Evolutionary conservation across 1,140 invertebrate species (phyloP).

Genomic region (Cepaea nemoralis): DNA sequence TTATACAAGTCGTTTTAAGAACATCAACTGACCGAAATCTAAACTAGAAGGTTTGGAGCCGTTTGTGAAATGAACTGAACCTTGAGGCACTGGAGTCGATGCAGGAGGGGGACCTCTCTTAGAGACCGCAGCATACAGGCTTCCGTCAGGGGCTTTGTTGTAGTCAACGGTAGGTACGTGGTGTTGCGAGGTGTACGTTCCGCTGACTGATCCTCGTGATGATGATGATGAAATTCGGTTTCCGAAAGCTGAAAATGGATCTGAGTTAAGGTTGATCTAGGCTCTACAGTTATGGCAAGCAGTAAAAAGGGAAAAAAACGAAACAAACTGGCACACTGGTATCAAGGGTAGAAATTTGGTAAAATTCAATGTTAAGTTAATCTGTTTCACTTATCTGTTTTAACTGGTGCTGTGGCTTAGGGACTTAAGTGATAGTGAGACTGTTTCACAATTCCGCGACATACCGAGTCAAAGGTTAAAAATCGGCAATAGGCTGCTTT

Average conservation of each 20-base stretch:
- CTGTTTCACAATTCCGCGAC: no score
- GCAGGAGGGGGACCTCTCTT: conserved; percentile 48
- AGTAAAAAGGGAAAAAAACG: no score
- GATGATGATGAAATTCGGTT: conserved; percentile 42
- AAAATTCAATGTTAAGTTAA: no score
- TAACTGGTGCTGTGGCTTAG: no score
- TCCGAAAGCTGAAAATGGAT: conserved; percentile 37
- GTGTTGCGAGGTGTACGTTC: conserved; percentile 73
- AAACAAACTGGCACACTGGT: no score
- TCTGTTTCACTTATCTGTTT: no score
- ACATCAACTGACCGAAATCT: conserved; percentile 63
- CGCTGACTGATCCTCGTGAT: conserved; percentile 26
- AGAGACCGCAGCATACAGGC: conserved; percentile 82
- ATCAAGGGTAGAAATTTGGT: no score
- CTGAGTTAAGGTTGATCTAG: background rate
- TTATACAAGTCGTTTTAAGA: no score
- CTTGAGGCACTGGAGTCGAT: conserved; percentile 3
- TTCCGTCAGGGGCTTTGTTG: conserved; percentile 84
- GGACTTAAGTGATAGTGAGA: no score
- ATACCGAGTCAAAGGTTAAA: no score
- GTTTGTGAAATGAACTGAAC: conserved; percentile 44
- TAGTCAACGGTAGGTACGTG: conserved; percentile 75
- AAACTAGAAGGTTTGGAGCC: conserved; percentile 58
- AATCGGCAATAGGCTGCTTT: no score
- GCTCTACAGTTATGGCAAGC: no score